A percentile compares a stretch with the other conserved stretches of the same genome.
Evolutionary conservation across 2,888 invertebrate genomes (phyloP).

Genomic region (Aspidiotus rigidus): DNA sequence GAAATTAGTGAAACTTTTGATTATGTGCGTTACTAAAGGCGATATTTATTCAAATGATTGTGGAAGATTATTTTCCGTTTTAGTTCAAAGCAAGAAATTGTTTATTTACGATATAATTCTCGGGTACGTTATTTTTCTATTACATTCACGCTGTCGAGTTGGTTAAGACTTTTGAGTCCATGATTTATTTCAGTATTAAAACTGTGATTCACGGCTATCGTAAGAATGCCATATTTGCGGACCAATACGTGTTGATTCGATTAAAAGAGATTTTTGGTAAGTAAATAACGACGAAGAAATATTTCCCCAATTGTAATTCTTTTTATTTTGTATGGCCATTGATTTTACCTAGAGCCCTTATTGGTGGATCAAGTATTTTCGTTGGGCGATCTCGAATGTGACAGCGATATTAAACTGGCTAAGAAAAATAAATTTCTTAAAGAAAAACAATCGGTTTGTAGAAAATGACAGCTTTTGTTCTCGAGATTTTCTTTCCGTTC

Average conservation of each 20-base stretch:
- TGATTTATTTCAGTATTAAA: neutral
- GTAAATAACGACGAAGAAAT: neutral
- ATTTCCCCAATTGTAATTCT: too few species aligned
- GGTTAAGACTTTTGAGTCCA: too few species aligned
- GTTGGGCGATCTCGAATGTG: too few species aligned
- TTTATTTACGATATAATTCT: neutral
- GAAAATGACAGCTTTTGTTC: too few species aligned
- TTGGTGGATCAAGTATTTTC: too few species aligned
- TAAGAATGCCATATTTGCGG: neutral
- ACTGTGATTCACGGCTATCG: neutral
- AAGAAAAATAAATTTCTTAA: too few species aligned
- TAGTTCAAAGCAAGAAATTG: neutral
- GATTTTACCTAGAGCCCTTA: too few species aligned
- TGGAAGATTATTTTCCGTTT: neutral
- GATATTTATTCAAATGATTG: slow-evolving; percentile 1
- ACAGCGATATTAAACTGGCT: too few species aligned
- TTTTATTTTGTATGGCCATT: too few species aligned
- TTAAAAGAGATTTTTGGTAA: neutral
- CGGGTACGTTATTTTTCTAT: neutral
- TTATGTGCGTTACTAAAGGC: slow-evolving; percentile 1
- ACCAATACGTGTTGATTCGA: neutral
- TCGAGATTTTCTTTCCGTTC: too few species aligned
- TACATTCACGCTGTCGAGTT: too few species aligned
- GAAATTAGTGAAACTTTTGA: neutral
- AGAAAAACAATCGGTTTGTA: too few species aligned